Evolutionary conservation across 1,140 invertebrate species (phyloP).

Genomic region (Panagrolaimus sp.): DNA sequence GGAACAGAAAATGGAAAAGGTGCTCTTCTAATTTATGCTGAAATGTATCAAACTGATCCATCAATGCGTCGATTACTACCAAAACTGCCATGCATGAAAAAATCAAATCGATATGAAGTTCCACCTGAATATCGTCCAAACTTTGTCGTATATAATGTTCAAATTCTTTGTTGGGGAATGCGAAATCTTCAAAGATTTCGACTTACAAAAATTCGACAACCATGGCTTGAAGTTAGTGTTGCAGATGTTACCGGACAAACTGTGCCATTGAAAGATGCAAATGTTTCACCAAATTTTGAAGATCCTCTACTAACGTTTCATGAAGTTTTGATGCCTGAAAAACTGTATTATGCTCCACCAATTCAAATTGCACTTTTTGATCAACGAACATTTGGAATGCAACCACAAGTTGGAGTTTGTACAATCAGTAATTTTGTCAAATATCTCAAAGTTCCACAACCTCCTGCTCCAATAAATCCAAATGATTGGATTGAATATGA

Average conservation of each 20-base stretch:
- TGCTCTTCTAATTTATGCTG: conserved; percentile 39
- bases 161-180: conserved; percentile 64
- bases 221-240: conserved; percentile 63
- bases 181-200: conserved; percentile 62
- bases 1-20: conserved; percentile 39
- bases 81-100: conserved; percentile 38
- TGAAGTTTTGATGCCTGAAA: conserved; percentile 62
- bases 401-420: conserved; percentile 62
- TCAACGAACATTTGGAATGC: conserved; percentile 62
- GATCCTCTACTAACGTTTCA: conserved; percentile 62
- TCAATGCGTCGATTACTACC: conserved; percentile 28
- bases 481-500: no score
- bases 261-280: conserved; percentile 61
- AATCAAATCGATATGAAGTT: conserved; percentile 39
- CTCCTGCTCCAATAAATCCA: no score
- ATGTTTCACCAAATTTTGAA: conserved; percentile 63
- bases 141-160: conserved; percentile 42
- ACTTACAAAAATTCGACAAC: conserved; percentile 62
- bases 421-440: conserved; percentile 60
- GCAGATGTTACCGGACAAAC: conserved; percentile 60
- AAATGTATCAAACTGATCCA: conserved; percentile 40
- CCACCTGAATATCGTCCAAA: conserved; percentile 33
- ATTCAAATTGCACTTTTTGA: conserved; percentile 62
- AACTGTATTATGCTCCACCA: conserved; percentile 63
- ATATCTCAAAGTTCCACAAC: no score